Conservation (phyloP, 2,888 invertebrate genomes). For the Biston betularia region DNA sequence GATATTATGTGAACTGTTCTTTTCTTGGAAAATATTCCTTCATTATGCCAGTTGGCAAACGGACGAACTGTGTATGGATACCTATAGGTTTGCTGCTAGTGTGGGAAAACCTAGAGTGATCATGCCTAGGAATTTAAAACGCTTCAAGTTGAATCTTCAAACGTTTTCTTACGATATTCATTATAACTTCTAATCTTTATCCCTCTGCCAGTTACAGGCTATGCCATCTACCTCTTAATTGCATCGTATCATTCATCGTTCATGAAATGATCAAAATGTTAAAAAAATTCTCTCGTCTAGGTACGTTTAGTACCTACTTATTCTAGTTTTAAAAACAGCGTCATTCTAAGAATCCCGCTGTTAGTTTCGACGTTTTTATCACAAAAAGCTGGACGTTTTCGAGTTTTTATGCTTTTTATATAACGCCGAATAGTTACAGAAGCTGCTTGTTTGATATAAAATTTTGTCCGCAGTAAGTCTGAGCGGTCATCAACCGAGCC, state of each 20-base stretch:
- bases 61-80: too few species aligned
- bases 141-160: neutral
- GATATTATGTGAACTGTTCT: neutral
- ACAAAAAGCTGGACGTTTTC: conserved; percentile 41
- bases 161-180: conserved; percentile 1
- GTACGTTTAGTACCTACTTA: neutral
- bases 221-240: too few species aligned
- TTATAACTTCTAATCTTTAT: neutral
- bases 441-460: conserved; percentile 51
- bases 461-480: conserved; percentile 54
- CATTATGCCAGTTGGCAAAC: conserved; percentile 33
- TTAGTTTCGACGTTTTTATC: conserved; percentile 38
- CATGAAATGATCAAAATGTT: too few species aligned
- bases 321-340: conserved; percentile 1
- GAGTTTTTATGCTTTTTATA: conserved; percentile 45
- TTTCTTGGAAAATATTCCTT: conserved; percentile 21
- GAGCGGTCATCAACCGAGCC: conserved; percentile 62
- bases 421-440: conserved; percentile 45
- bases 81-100: neutral
- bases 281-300: neutral
- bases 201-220: too few species aligned
- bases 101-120: conserved; percentile 19
- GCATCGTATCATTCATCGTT: too few species aligned
- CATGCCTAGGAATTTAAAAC: conserved; percentile 15
- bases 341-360: conserved; percentile 16